phyloP scores from a whole-genome alignment of 2,888 invertebrate species.

The Melipona bicolor region DNA sequence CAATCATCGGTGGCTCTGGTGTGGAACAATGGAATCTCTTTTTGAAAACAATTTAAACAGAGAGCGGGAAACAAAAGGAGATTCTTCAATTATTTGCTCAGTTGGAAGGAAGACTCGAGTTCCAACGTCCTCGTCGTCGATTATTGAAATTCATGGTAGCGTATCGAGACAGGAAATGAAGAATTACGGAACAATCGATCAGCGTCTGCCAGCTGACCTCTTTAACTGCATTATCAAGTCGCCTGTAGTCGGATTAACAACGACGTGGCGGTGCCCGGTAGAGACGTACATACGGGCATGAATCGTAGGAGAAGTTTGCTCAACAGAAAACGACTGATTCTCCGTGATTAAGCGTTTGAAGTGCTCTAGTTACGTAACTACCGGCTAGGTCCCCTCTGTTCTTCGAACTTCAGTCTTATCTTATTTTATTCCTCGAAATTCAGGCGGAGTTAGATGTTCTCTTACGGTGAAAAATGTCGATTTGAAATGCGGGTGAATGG shows the following conservation, averaged over 20 bases:
- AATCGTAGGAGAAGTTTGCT: conserved; percentile 25
- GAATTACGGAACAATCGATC: conserved; percentile 62
- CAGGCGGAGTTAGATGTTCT: too few relatives aligned
- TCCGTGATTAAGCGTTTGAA: conserved; percentile 16
- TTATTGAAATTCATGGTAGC: conserved; percentile 53
- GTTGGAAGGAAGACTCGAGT: background rate
- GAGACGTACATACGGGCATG: conserved; percentile 32
- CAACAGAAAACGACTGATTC: conserved; percentile 1
- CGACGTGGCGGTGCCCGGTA: background rate
- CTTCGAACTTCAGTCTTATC: background rate
- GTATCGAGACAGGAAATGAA: conserved; percentile 59
- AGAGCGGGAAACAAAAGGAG: background rate
- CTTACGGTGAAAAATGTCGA: too few relatives aligned
- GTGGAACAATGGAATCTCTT: too few relatives aligned
- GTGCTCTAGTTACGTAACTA: conserved; percentile 19
- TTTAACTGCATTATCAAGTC: conserved; percentile 58
- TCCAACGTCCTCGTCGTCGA: background rate
- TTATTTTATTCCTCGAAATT: background rate
- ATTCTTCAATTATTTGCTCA: background rate
- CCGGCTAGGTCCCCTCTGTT: background rate
- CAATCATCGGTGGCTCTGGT: too few relatives aligned
- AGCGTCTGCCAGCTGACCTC: conserved; percentile 57
- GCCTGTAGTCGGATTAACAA: conserved; percentile 43
- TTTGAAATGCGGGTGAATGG: too few relatives aligned
- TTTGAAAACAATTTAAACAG: too few relatives aligned